Evolutionary conservation across 2,797 vertebrate genomes (phyloP), one percentile per base, ranked within the genome.

Genomic region (Gallinago nigripennis): DNA sequence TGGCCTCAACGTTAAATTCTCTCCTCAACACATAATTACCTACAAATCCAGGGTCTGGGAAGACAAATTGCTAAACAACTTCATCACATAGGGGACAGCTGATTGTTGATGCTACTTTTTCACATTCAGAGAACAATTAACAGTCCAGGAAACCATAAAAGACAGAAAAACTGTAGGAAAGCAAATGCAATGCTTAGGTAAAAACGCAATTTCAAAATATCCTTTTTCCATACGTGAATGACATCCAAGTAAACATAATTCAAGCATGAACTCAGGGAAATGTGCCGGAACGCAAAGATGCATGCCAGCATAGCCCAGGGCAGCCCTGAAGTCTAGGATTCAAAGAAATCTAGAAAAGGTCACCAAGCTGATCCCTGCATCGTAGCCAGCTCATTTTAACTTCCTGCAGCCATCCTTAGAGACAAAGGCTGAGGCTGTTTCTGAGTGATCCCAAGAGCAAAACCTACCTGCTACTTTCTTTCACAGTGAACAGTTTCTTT

Each of bases 261-360:
- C 73, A 92, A 66, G n/a, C 48, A 41, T 8, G 46, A 85, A 53
- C 53, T 86, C 24, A 8, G 53, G 33, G 35, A 75, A 90, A 60
- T 1, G 48, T 54, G 25, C 39, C 77, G 56, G 56, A 90, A 82
- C 23, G 30, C 35, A 63, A 86, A 69, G 57, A 65, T 48, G 54
- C 35, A 24, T 3, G 15, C 17, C 1, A 3, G 64, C 72, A 87
- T 3, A 41, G 46, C 58, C 73, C 57, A 83, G 63, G 81, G 85
- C 77, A 92, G 70, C 85, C 82, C 85, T 64, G 63, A 84, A 91
- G 77, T 39, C 50, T 18, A 30, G 12, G 66, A 81, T 33, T 90
- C 87, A 92, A 85, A 87, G 78, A 50, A 80, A 73, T 30, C n/a
- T 31, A 45, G 39, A 21, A 88, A 95, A 94, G 78, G 88, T 95